Percentiles rank a stretch among this genome's conserved stretches.
phyloP scores from a whole-genome alignment of 1,140 invertebrate species.

The Drosophila malerkotliana region DNA sequence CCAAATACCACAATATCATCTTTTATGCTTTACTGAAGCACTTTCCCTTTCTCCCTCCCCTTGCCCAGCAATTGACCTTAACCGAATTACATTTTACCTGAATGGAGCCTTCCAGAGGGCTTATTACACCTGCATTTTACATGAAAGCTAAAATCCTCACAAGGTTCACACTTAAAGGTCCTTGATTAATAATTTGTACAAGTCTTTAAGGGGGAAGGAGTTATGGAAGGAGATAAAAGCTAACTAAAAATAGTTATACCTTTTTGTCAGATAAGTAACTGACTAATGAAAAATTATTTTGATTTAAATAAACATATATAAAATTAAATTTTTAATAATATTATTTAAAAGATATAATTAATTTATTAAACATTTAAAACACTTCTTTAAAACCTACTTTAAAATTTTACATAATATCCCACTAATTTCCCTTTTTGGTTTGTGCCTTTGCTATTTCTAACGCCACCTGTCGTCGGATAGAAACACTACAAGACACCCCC shows the following conservation, averaged over 20 bases:
- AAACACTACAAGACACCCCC: slow-evolving; percentile 51
- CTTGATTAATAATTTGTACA: neutral
- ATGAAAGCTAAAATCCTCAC: neutral
- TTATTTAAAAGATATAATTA: too few relatives aligned
- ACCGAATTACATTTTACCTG: slow-evolving; percentile 28
- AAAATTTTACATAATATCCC: neutral
- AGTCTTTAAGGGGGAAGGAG: neutral
- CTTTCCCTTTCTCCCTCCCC: neutral
- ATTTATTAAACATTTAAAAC: too few relatives aligned
- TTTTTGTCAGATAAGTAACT: too few relatives aligned
- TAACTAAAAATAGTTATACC: too few relatives aligned
- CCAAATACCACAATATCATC: slow-evolving; percentile 18
- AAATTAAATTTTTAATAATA: too few relatives aligned
- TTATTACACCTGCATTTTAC: slow-evolving; percentile 39
- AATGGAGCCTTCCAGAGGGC: slow-evolving; percentile 10
- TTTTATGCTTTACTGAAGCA: slow-evolving; percentile 32
- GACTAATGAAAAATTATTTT: too few relatives aligned
- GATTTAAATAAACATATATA: too few relatives aligned
- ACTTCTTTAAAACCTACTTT: neutral
- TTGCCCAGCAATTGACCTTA: slow-evolving; percentile 20
- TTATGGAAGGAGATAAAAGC: neutral
- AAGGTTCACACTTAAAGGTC: neutral
- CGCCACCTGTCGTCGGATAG: slow-evolving; percentile 28
- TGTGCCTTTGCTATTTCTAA: neutral
- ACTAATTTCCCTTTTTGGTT: slow-evolving; percentile 8